phyloP scores from a whole-genome alignment of 2,113 vertebrate species.

The Charadrius vociferus region DNA sequence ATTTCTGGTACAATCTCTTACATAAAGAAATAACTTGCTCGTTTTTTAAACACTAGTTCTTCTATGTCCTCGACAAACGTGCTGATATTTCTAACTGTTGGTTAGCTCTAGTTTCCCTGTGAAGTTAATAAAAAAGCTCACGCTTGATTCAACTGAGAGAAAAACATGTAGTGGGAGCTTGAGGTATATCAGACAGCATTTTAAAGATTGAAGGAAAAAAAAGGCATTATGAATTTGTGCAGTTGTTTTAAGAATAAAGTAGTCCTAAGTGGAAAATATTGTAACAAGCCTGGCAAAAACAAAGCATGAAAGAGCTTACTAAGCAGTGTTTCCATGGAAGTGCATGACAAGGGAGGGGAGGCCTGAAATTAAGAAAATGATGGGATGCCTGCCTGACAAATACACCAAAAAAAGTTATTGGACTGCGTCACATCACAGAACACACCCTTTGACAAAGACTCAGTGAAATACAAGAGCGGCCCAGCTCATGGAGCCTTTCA shows the following conservation, averaged over 20 bases:
- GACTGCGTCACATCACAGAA: neutral
- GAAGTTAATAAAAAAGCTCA: neutral
- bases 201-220: neutral
- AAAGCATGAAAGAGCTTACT: neutral
- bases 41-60: neutral
- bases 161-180: neutral
- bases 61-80: neutral
- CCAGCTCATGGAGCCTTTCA: neutral
- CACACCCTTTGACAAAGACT: neutral
- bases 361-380: conserved; percentile 15
- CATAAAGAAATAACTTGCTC: neutral
- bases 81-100: neutral
- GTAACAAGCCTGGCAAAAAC: conserved; percentile 48
- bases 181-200: neutral
- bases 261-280: conserved; percentile 55
- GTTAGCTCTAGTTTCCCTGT: neutral
- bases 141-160: neutral
- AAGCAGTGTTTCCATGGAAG: neutral
- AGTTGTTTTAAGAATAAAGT: conserved; percentile 1
- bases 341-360: conserved; percentile 29
- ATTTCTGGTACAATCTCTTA: neutral
- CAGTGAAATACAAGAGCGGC: neutral
- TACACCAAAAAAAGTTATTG: neutral
- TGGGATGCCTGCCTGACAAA: neutral
- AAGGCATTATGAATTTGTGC: neutral